Base-by-base conservation (phyloP, 2,888 invertebrate species). In the Pandemis cinnamomeana region DNA sequence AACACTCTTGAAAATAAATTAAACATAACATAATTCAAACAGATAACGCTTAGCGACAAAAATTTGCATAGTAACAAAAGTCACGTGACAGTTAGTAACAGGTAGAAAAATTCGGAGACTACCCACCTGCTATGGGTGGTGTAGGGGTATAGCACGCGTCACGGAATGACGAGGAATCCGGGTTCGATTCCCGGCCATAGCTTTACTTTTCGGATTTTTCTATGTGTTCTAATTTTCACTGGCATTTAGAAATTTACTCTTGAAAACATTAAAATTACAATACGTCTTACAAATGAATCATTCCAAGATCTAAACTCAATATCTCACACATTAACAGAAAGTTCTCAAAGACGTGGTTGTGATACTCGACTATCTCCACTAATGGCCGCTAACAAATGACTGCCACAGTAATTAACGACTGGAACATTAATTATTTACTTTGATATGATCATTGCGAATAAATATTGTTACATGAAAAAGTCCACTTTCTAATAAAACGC, bases 391-490 rank as follows among this genome's bases (percentile, higher is more conserved):
- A 75, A 78, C 75, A 75, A 78, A 78, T 74, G 78, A 71, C 76
- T 76, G 75, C 61, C 53, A 48, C 68, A 63, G 74, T 73, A 71
- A 78, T 78, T 78, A 78, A 77, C 74, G 78, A 73, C 71, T 61
- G n/a, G 48, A 62, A 60, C 77, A 78, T 78, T 77, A 77, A 77
- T 77, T 76, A 78, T 76, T 76, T 78, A 63, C 75, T 68, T 75
- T 55, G 76, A 75, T 77, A 75, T 75, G 75, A 75, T 71, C 72
- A 68, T 75, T 75, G 53, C 53, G 67, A 5, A 41, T n/a, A 64
- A 46, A 63, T 11, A 13, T 36, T 42, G 48, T 60, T 15, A 13
- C 7, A 36, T 10, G 5, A 62, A 69, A 64, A 27, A 55, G 51
- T 67, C 44, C 71, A 71, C 53, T 61, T 20, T 11, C 0, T 6